These are phyloP conservation scores for Drosophila gaucha DNA, from an alignment of 2,888 invertebrate genomes.

Conservation along the genomic window DNA sequence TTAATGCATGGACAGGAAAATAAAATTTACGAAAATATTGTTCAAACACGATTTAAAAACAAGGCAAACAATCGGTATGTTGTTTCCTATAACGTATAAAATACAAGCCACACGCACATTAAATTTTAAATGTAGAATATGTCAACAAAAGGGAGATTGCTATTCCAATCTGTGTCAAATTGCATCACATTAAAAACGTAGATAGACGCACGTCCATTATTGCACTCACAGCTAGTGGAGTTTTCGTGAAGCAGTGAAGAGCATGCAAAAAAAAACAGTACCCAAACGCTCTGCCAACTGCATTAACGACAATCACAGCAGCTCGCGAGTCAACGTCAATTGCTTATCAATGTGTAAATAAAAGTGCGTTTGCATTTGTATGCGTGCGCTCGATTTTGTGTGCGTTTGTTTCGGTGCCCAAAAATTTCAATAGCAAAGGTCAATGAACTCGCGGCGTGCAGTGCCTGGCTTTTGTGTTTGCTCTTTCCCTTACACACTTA, in stretches of 20 bases:
- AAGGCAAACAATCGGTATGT: no score
- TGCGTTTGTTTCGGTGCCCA: constrained; percentile 60
- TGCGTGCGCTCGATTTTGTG: constrained; percentile 30
- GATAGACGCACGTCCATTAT: constrained; percentile 7
- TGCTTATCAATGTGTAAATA: constrained; percentile 79
- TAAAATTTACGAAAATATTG: no score
- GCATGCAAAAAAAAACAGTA: constrained; percentile 17
- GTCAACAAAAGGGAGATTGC: constrained; percentile 44
- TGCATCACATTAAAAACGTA: constrained; percentile 59
- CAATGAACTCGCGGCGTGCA: constrained; percentile 75
- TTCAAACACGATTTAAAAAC: no score
- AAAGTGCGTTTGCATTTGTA: constrained; percentile 37
- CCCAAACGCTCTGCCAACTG: constrained; percentile 12
- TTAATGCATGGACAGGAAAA: no score
- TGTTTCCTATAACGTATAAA: no score
- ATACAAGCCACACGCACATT: no score
- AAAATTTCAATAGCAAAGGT: constrained; percentile 83
- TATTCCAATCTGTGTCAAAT: constrained; percentile 60
- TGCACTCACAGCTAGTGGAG: constrained; percentile 19
- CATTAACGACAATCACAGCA: constrained; percentile 26
- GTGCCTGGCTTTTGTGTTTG: constrained; percentile 36
- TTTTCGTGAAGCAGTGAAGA: constrained; percentile 16
- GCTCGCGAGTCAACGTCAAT: constrained; percentile 58
- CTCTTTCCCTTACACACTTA: constrained; percentile 29
- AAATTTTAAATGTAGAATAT: constrained; percentile 11